Evolutionary conservation across 2,797 vertebrate genomes (phyloP), one percentile per base, ranked within the genome.

Genomic region (Sebastes umbrosus): DNA sequence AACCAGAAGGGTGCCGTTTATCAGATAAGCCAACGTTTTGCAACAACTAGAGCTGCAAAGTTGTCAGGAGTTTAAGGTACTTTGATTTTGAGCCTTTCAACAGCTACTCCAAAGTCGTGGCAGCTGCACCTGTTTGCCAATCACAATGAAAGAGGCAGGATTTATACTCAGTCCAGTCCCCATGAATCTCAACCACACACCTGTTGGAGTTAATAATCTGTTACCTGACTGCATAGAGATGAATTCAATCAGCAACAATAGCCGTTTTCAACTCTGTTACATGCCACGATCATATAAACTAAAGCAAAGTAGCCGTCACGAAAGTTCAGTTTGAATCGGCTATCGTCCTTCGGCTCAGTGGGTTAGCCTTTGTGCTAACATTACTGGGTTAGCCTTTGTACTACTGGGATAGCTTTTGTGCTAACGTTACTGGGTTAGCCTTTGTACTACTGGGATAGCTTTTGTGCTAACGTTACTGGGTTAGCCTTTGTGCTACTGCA

Each of bases 41-140:
- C 81, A 81, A 82, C 54, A 75, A 82, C 87, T 90, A 75, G 69
- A 78, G 83, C 72, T 67, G 58, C 63, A 69, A 74, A 70, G 80
- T 79, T 12, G 69, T 82, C 82, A 86, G 66, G 74, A 67, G 68
- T 84, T 88, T 76, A 74, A 79, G 52, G 67, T 8, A 36, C 65
- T 73, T 77, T 74, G 77, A 89, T 71, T 71, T 57, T 67, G 8
- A 84, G 70, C 69, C 75, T 78, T 75, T 82, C 73, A 54, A 74
- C 36, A 54, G 57, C 83, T 69, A 18, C 71, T 72, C 76, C 79
- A 11, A 60, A 62, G 66, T 66, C 75, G 76, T 77, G 75, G 74
- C 62, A 73, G 32, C 32, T 78, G 18, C 52, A 57, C 65, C 22
- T 70, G 70, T 64, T 69, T 71, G 59, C 34, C 78, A 82, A 22